These are phyloP conservation scores for Leuciscus idus DNA, from an alignment of 2,113 vertebrate species.

Conservation along the genomic window DNA sequence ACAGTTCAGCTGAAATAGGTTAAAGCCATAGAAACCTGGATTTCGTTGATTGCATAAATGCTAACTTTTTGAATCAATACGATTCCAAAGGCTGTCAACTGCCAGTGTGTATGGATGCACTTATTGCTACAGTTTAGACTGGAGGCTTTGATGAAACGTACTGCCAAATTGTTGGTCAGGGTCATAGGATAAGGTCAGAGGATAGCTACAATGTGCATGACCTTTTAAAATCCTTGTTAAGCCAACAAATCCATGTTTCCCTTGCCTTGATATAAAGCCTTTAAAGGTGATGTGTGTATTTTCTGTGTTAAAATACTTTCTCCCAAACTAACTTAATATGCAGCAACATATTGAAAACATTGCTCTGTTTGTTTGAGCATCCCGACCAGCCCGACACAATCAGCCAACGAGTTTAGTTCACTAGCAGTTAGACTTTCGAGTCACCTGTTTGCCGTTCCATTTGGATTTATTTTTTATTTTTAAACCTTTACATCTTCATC, in stretches of 20 bases:
- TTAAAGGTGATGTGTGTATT: background rate
- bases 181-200: background rate
- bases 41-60: conserved; percentile 30
- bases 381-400: background rate
- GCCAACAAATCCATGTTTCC: conserved; percentile 31
- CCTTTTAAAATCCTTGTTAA: conserved; percentile 37
- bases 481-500: conserved; percentile 3
- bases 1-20: conserved; percentile 37
- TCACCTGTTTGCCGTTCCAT: conserved; percentile 4
- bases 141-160: conserved; percentile 25
- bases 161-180: conserved; percentile 39
- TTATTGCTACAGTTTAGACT: conserved; percentile 6
- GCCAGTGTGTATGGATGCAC: conserved; percentile 28
- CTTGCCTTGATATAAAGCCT: background rate
- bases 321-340: background rate
- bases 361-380: conserved; percentile 19
- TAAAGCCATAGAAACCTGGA: conserved; percentile 53
- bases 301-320: background rate
- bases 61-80: conserved; percentile 16
- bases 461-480: background rate
- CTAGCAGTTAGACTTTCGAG: background rate
- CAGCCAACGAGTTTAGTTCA: background rate
- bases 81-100: conserved; percentile 32
- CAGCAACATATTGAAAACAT: conserved; percentile 12
- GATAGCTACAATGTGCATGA: conserved; percentile 25